A percentile compares a stretch with the other conserved stretches of the same genome.
These are phyloP conservation scores for Gila orcuttii DNA, from an alignment of 2,113 vertebrate species.

Conservation along the genomic window DNA sequence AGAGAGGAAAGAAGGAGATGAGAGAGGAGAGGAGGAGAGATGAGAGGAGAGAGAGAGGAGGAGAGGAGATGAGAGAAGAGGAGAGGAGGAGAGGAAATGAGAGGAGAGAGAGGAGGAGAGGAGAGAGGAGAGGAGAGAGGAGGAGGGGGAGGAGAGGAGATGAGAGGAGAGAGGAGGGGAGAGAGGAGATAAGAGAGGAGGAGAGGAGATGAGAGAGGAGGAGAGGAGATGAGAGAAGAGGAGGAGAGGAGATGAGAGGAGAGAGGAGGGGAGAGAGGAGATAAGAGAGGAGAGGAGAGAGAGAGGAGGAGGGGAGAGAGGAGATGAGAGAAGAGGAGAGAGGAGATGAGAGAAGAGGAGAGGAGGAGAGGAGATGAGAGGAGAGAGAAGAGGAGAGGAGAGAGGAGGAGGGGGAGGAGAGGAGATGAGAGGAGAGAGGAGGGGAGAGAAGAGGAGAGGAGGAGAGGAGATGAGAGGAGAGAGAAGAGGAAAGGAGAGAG, in stretches of 20 bases:
- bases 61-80: too few species aligned
- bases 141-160: fast-evolving
- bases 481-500: too few species aligned
- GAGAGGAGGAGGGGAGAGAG: not conserved
- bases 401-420: too few species aligned
- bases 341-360: not conserved
- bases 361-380: too few species aligned
- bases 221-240: not conserved
- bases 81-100: slow-evolving; percentile 34
- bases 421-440: slow-evolving; percentile 34
- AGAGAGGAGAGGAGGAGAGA: too few species aligned
- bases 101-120: not conserved
- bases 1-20: not conserved
- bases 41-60: too few species aligned
- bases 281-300: not conserved
- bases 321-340: slow-evolving; percentile 31
- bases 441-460: not conserved
- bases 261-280: too few species aligned
- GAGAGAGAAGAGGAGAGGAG: not conserved
- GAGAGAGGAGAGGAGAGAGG: not conserved
- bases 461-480: not conserved
- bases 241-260: too few species aligned
- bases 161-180: not conserved
- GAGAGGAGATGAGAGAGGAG: slow-evolving; percentile 50
- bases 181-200: too few species aligned